Conservation (phyloP, 2,888 invertebrate species). For the Podabrus alpinus region DNA sequence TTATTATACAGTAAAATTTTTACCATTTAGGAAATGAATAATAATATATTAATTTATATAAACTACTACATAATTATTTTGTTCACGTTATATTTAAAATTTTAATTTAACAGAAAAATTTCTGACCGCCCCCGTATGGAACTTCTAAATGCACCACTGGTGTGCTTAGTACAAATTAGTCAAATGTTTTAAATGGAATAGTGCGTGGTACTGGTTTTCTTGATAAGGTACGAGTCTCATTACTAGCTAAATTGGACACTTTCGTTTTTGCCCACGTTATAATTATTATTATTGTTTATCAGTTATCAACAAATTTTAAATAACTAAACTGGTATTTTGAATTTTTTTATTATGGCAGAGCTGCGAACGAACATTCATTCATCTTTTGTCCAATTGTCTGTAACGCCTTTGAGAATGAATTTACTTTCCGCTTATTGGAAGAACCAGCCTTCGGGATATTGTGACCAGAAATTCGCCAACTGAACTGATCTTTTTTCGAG, state of each 20-base stretch:
- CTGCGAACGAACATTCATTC: neutral
- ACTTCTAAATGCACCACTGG: neutral
- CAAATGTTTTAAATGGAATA: neutral
- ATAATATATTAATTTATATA: no score
- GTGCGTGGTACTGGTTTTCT: neutral
- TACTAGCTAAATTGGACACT: neutral
- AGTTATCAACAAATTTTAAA: neutral
- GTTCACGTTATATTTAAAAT: no score
- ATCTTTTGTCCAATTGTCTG: neutral
- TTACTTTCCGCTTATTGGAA: neutral
- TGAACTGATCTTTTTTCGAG: neutral
- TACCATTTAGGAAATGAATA: neutral
- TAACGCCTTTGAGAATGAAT: neutral
- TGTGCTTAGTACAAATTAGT: neutral
- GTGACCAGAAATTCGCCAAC: neutral
- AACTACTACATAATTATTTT: no score
- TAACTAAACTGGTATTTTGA: no score
- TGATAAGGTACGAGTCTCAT: neutral
- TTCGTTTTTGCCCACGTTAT: neutral
- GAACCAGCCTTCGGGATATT: neutral
- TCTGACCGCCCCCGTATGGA: neutral
- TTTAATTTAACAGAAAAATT: neutral
- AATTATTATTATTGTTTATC: neutral
- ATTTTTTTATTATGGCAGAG: neutral
- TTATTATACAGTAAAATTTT: neutral